Base-by-base conservation (phyloP, 2,888 invertebrate species). In the Galeruca laticollis region DNA sequence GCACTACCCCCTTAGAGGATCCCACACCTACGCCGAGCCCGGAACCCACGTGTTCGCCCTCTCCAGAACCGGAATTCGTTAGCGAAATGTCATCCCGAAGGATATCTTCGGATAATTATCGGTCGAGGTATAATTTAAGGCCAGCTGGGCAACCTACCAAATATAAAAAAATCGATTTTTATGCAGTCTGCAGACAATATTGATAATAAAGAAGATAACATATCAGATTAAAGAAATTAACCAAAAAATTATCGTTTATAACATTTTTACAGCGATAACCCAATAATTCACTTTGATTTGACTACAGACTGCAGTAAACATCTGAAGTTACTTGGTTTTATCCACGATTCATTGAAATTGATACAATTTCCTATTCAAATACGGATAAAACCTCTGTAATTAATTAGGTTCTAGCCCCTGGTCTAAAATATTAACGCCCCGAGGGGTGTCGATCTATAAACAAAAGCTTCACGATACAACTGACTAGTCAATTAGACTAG, bases 1-100 rank as follows among this genome's bases (percentile, higher is more conserved):
- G 40, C 69, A 63, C 43, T 33, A 60, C 64, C 26, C 71, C 71
- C 21, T 67, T 60, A 61, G 73, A 70, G 37, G 71, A 70, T 56
- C 69, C 69, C 57, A 70, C 86, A 70, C 87, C 80, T 85, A 86
- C 79, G 80, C 87, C 71, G 62, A 79, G 77, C 80, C 86, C 73
- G 26, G 81, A 81, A 33, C 81, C 79, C 52, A 70, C 73, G 15
- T 78, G 78, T 43, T 79, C 82, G 21, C 81, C 81, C 21, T 84
- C 83, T 11, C 85, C 84, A 4, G 84, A 84, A 75, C 80, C 82
- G 68, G 83, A 82, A 65, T 80, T 82, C 67, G 74, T 81, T 65
- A 80, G 80, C 70, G 79, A 82, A 73, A 74, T 84, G 71, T 84
- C 84, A 9, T 78, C 78, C 43, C 82, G 83, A 11, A 77, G 81